Conservation (phyloP, 2,797 vertebrate genomes). For the Hemitrygon akajei region DNA sequence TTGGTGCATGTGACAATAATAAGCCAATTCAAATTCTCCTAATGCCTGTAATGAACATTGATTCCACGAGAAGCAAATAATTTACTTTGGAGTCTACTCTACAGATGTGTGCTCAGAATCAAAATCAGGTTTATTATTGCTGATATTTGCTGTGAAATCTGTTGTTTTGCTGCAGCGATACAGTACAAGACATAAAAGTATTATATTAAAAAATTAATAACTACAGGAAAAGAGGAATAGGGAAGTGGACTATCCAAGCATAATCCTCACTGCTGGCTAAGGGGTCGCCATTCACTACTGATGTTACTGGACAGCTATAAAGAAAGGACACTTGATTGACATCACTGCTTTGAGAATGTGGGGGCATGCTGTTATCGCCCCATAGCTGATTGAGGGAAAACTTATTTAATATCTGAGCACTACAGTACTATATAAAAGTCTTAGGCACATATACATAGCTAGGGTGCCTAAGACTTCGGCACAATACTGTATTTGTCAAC, state of each 20-base stretch:
- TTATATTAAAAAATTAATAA: too few relatives aligned
- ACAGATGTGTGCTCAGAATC: not conserved
- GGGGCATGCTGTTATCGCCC: not conserved
- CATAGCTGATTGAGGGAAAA: not conserved
- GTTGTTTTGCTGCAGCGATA: too few relatives aligned
- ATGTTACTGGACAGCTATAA: not conserved
- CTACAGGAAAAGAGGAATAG: too few relatives aligned
- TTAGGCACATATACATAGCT: too few relatives aligned
- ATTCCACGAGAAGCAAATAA: not conserved
- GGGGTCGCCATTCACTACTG: not conserved
- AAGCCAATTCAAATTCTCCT: too few relatives aligned
- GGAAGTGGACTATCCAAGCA: not conserved
- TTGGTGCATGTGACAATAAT: too few relatives aligned
- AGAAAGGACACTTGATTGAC: not conserved
- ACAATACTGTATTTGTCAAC: too few relatives aligned
- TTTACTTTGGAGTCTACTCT: not conserved
- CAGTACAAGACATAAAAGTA: too few relatives aligned
- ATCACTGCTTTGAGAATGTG: not conserved
- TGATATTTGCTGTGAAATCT: too few relatives aligned
- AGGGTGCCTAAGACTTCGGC: too few relatives aligned
- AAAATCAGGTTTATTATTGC: too few relatives aligned
- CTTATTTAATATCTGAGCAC: not conserved
- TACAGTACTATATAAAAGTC: too few relatives aligned
- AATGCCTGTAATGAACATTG: not conserved
- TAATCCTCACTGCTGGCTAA: not conserved